phyloP scores from a whole-genome alignment of 2,888 invertebrate genomes.

The Melanargia galathea region DNA sequence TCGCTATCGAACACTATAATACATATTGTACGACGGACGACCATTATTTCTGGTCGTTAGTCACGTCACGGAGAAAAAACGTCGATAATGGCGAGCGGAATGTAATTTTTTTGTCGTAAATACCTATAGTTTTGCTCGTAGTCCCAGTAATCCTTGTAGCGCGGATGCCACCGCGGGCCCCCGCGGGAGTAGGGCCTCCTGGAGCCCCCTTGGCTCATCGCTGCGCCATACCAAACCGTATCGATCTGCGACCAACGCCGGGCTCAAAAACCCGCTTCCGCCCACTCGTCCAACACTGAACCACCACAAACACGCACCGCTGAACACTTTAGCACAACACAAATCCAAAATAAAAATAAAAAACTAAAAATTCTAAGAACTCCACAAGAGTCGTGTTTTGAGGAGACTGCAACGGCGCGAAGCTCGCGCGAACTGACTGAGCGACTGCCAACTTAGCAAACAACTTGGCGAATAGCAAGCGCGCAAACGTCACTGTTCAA shows the following conservation, averaged over 20 bases:
- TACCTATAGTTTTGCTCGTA: slow-evolving; percentile 78
- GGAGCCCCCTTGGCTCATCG: slow-evolving; percentile 78
- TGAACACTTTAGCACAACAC: slow-evolving; percentile 36
- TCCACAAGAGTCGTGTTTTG: slow-evolving; percentile 60
- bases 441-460: slow-evolving; percentile 5
- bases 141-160: slow-evolving; percentile 80
- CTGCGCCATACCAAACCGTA: slow-evolving; percentile 66
- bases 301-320: slow-evolving; percentile 51
- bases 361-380: slow-evolving; percentile 48
- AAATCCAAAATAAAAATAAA: slow-evolving; percentile 4
- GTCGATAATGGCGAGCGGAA: neutral
- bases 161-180: slow-evolving; percentile 77
- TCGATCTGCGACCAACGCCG: slow-evolving; percentile 64
- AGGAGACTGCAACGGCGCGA: slow-evolving; percentile 62
- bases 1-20: neutral
- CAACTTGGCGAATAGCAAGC: slow-evolving; percentile 52
- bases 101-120: neutral
- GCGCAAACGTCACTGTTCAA: slow-evolving; percentile 55
- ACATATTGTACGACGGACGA: too few species aligned
- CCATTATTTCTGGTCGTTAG: neutral
- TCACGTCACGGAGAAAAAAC: slow-evolving; percentile 30
- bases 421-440: slow-evolving; percentile 57
- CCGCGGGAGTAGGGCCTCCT: slow-evolving; percentile 75
- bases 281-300: slow-evolving; percentile 46
- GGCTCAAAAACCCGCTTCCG: slow-evolving; percentile 49